phyloP scores from a whole-genome alignment of 2,888 invertebrate species.

The Aelia acuminata region DNA sequence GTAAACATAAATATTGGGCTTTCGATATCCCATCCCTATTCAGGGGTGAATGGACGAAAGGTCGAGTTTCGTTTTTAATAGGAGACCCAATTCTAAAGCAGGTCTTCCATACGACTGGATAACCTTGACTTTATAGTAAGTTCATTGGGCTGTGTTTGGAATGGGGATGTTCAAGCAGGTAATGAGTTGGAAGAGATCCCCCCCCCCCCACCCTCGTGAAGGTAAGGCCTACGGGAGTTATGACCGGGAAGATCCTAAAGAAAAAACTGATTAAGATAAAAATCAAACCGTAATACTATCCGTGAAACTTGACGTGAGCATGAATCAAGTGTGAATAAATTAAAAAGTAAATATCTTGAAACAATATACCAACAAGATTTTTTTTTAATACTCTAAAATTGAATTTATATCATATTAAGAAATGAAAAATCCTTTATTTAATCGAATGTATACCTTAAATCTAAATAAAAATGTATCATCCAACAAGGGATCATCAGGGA shows the following conservation, averaged over 20 bases:
- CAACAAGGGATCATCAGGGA: too few relatives aligned
- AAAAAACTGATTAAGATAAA: conserved; percentile 3
- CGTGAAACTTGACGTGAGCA: neutral
- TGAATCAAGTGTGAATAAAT: neutral
- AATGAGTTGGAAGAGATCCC: conserved; percentile 29
- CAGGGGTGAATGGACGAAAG: neutral
- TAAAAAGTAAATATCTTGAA: neutral
- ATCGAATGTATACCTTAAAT: too few relatives aligned
- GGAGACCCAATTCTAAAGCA: neutral
- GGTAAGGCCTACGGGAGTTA: neutral
- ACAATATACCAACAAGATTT: too few relatives aligned
- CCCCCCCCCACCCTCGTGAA: too few relatives aligned
- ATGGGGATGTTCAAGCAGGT: neutral
- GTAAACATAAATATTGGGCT: too few relatives aligned
- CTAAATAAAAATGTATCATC: too few relatives aligned
- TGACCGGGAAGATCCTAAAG: neutral
- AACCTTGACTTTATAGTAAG: conserved; percentile 43
- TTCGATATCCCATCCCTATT: too few relatives aligned
- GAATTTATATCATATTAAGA: neutral
- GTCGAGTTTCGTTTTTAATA: conserved; percentile 11
- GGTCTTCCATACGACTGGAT: neutral
- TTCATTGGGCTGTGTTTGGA: neutral
- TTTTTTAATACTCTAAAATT: neutral
- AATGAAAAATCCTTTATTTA: too few relatives aligned
- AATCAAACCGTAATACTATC: neutral